Evolutionary conservation across 2,797 vertebrate species (phyloP), one percentile per base, ranked within the genome.

Genomic region (Betta splendens): DNA sequence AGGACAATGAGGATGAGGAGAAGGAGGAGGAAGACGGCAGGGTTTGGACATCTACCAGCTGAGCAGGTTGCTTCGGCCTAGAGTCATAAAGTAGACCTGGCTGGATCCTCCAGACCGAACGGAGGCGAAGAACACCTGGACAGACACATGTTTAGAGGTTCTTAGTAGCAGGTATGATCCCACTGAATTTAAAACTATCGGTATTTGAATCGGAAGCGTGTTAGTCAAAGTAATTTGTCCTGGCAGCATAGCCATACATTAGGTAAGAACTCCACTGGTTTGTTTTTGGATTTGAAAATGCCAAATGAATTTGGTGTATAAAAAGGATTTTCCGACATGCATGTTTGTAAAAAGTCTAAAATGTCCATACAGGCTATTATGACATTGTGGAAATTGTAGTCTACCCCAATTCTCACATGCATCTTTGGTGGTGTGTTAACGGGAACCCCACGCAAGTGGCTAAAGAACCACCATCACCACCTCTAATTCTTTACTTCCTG

Each of bases 31-130:
- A 87, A 86, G 86, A 80, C 80, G 79, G 36, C 31, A 77, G 83
- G 79, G 75, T n/a, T 72, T 40, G 64, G 79, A 77, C 57, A 66
- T 85, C 94, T 94, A 97, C 95, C 95, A 96, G 91, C 93, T 97
- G 91, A 89, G 94, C 93, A 90, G 92, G 80, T 89, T 89, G 77
- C 84, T 95, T 55, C 95, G 92, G 63, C 94, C 94, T 79, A 96
- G 89, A 4, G 95, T 97, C 95, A 96, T 97, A 79, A 97, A 97
- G 90, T 96, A 97, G 57, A 96, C 95, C 88, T 97, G 95, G 85
- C 94, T 97, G 86, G 94, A 94, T 45, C 95, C 95, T 33, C 95
- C 95, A 0, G 93, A 94, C 12, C 95, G 94, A 21, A 97, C 95
- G 0, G 95, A 96, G 66, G 94, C 94, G 13, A 96, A 96, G 81